A percentile compares a stretch with the other conserved stretches of the same genome.
Evolutionary conservation across 2,113 vertebrate genomes (phyloP).

Genomic region (Alces alces): DNA sequence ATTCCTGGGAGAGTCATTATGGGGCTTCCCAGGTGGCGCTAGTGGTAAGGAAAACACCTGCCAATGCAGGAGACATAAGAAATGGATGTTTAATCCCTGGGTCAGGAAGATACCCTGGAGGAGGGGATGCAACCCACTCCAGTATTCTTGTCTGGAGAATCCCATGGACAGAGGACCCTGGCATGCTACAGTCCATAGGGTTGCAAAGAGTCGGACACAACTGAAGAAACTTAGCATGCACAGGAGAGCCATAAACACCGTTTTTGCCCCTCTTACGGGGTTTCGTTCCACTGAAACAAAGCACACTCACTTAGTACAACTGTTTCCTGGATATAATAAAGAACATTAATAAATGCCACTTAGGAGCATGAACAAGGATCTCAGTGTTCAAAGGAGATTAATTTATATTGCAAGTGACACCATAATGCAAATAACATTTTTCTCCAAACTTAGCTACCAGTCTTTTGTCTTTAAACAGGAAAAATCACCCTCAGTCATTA

Average conservation of each 20-base stretch:
- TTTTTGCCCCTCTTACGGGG: background rate
- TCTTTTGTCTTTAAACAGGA: background rate
- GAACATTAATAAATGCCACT: background rate
- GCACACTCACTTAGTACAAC: background rate
- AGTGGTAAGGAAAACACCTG: background rate
- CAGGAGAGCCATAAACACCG: background rate
- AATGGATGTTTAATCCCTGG: background rate
- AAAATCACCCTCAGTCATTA: background rate
- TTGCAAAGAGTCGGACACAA: background rate
- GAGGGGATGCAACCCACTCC: background rate
- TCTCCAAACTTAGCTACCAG: background rate
- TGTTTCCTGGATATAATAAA: background rate
- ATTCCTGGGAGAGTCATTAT: background rate
- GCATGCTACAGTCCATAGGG: background rate
- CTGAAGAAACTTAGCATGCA: background rate
- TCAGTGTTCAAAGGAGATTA: background rate
- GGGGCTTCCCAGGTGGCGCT: background rate
- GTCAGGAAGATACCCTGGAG: background rate
- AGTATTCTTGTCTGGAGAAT: background rate
- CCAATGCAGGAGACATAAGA: background rate
- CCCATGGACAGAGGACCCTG: background rate
- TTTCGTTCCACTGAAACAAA: background rate
- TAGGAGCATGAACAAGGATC: background rate
- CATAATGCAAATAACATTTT: background rate
- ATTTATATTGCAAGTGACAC: background rate